These are phyloP conservation scores for Astur gentilis DNA, from an alignment of 2,113 vertebrate species.

Conservation along the genomic window DNA sequence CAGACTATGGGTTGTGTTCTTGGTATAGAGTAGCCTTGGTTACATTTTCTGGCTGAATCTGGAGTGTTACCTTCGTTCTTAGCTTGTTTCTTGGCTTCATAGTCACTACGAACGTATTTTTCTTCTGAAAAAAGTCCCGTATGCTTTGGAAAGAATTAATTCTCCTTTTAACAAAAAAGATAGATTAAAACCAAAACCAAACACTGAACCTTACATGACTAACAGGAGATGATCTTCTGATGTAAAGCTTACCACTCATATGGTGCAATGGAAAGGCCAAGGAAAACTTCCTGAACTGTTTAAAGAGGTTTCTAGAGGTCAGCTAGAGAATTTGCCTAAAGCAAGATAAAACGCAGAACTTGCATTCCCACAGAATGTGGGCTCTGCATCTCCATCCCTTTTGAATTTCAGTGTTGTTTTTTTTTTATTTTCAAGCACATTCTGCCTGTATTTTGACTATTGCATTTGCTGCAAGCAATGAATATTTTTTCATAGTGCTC, in stretches of 20 bases:
- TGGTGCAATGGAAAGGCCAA: not conserved
- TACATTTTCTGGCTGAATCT: not conserved
- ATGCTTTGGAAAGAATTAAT: not conserved
- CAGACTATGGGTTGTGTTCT: not conserved
- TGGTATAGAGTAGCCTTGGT: not conserved
- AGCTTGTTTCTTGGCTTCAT: not conserved
- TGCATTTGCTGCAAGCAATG: not conserved
- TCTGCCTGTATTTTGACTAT: not conserved
- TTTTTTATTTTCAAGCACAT: not conserved
- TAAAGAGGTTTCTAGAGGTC: not conserved
- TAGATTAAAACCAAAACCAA: not conserved
- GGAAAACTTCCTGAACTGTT: not conserved
- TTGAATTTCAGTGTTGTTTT: not conserved
- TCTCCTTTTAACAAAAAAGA: not conserved
- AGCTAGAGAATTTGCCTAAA: not conserved
- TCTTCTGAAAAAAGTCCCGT: not conserved
- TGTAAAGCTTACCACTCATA: not conserved
- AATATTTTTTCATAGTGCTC: not conserved
- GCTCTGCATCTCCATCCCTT: not conserved
- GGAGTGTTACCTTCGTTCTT: not conserved
- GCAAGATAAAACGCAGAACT: not conserved
- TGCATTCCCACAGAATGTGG: not conserved
- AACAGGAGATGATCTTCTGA: not conserved
- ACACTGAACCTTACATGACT: not conserved
- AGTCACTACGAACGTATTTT: not conserved